phyloP scores from a whole-genome alignment of 2,888 invertebrate genomes.

The Tipula helvola region DNA sequence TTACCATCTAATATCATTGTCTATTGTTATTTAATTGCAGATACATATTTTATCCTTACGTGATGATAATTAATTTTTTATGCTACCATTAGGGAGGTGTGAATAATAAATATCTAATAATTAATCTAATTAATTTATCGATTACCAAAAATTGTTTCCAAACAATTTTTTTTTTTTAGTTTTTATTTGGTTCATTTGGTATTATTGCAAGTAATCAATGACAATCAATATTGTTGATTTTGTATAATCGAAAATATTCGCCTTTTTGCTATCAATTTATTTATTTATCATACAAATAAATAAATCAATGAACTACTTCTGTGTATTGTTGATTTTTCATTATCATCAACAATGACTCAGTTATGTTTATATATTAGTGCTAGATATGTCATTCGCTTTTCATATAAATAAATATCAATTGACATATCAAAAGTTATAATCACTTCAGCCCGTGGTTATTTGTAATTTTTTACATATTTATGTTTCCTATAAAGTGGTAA shows the following conservation, averaged over 20 bases:
- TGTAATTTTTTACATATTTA: too few species aligned
- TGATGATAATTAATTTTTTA: background rate
- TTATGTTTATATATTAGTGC: background rate
- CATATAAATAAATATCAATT: too few species aligned
- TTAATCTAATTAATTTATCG: background rate
- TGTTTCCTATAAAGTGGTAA: too few species aligned
- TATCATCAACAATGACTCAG: background rate
- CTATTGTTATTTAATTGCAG: background rate
- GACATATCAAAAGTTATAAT: too few species aligned
- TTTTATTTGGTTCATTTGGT: background rate
- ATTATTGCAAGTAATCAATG: background rate
- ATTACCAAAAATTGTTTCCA: background rate
- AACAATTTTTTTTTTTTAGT: background rate
- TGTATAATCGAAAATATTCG: background rate
- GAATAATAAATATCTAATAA: background rate
- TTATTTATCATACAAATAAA: background rate
- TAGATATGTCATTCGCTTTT: background rate
- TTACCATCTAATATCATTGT: too few species aligned
- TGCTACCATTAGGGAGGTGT: background rate
- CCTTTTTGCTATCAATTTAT: background rate
- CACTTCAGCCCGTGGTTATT: too few species aligned
- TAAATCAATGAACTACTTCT: background rate
- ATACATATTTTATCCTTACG: background rate
- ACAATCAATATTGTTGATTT: background rate
- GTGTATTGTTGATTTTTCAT: background rate